Conservation (phyloP, 35 echinoderm and acorn worm species). For the Amphiura filiformis region DNA sequence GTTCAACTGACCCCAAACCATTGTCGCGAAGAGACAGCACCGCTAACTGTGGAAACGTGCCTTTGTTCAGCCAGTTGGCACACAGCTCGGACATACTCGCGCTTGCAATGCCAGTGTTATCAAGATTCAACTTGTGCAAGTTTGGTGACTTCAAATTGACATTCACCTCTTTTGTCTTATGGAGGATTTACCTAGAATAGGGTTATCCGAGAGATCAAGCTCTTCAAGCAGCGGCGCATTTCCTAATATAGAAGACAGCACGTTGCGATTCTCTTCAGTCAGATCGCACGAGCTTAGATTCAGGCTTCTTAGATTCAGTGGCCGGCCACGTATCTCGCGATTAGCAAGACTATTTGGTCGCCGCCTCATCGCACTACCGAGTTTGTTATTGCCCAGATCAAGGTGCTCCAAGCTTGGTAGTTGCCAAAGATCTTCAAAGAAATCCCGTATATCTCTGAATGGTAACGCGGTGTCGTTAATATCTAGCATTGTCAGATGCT, state of each 20-base stretch:
- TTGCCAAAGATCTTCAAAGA: background rate
- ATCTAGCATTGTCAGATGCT: background rate
- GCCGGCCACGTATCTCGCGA: background rate
- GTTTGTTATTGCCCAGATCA: background rate
- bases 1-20: background rate
- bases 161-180: background rate
- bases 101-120: background rate
- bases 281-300: background rate
- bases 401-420: background rate
- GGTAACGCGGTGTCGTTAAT: background rate
- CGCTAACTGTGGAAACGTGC: background rate
- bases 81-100: background rate
- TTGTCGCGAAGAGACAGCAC: background rate
- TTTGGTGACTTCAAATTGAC: background rate
- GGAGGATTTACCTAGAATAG: background rate
- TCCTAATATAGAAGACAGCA: background rate
- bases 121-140: background rate
- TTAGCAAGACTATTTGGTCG: background rate
- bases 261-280: background rate
- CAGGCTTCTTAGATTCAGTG: background rate
- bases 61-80: background rate
- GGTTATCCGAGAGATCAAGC: background rate
- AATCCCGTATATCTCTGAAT: background rate
- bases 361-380: background rate
- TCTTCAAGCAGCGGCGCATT: background rate